Conservation (phyloP, 1,140 invertebrate genomes). For the Rhopalosiphum padi region DNA sequence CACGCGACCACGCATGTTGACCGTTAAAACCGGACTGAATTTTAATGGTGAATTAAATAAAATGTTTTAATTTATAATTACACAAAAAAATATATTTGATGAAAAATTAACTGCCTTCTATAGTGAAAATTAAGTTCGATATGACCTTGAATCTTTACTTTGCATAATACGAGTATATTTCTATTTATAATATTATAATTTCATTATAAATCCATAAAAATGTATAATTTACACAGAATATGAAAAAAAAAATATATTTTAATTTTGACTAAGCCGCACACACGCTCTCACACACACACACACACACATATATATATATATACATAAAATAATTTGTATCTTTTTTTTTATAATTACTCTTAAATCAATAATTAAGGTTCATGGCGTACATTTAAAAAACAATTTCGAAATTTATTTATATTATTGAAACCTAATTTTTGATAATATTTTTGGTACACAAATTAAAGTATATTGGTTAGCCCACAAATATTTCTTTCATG, state of each 20-base stretch:
- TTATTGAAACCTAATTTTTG: not conserved
- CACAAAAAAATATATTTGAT: not conserved
- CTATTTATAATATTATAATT: not conserved
- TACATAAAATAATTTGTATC: no score
- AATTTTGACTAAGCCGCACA: not conserved
- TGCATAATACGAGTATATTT: no score
- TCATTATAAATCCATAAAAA: not conserved
- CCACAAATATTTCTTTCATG: not conserved
- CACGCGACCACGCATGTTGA: not conserved
- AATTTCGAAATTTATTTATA: no score
- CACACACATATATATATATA: no score
- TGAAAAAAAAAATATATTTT: not conserved
- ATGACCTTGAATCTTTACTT: not conserved
- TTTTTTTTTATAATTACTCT: no score
- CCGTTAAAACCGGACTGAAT: not conserved
- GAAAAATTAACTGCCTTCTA: not conserved
- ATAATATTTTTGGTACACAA: not conserved
- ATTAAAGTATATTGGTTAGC: no score
- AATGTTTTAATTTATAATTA: not conserved
- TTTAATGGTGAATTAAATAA: not conserved
- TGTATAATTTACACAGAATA: not conserved
- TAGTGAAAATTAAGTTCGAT: not conserved
- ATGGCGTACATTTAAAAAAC: no score
- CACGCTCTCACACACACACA: no score
- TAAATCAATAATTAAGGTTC: no score